These are phyloP conservation scores for Bursaphelenchus okinawaensis DNA, from an alignment of 2,888 invertebrate species.

Conservation along the genomic window DNA sequence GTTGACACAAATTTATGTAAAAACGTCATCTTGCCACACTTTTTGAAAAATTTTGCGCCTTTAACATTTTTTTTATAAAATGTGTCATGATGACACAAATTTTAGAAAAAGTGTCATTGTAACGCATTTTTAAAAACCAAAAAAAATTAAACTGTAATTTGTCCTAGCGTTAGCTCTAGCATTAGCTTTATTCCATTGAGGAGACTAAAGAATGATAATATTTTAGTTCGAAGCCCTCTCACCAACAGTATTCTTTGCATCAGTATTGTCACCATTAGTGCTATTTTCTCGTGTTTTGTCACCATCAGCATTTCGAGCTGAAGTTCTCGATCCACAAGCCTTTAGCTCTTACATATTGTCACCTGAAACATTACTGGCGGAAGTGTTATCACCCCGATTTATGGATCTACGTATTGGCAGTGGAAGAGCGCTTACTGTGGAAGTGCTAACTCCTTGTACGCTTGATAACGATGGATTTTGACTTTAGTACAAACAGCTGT, in stretches of 20 bases:
- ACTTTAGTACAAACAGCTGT: too few relatives aligned
- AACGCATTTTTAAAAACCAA: neutral
- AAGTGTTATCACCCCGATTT: conserved; percentile 16
- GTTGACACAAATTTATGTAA: too few relatives aligned
- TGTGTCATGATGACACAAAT: too few relatives aligned
- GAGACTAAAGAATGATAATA: too few relatives aligned
- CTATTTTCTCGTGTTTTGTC: conserved; percentile 43
- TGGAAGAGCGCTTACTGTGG: conserved; percentile 2
- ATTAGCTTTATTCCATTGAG: too few relatives aligned
- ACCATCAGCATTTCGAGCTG: conserved; percentile 46
- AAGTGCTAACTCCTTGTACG: conserved; percentile 9
- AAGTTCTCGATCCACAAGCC: conserved; percentile 44
- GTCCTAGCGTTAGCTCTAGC: too few relatives aligned
- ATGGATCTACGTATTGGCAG: conserved; percentile 8
- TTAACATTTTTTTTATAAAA: neutral
- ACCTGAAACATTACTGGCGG: conserved; percentile 41
- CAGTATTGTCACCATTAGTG: conserved; percentile 44
- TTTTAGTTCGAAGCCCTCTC: neutral
- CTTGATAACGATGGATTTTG: too few relatives aligned
- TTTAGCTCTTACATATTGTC: conserved; percentile 47
- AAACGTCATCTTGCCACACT: too few relatives aligned
- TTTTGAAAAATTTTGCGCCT: too few relatives aligned
- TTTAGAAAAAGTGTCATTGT: too few relatives aligned
- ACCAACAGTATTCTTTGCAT: conserved; percentile 19
- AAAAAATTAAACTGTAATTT: neutral